Conservation (phyloP, 2,888 invertebrate genomes). For the Gibbula magus region DNA sequence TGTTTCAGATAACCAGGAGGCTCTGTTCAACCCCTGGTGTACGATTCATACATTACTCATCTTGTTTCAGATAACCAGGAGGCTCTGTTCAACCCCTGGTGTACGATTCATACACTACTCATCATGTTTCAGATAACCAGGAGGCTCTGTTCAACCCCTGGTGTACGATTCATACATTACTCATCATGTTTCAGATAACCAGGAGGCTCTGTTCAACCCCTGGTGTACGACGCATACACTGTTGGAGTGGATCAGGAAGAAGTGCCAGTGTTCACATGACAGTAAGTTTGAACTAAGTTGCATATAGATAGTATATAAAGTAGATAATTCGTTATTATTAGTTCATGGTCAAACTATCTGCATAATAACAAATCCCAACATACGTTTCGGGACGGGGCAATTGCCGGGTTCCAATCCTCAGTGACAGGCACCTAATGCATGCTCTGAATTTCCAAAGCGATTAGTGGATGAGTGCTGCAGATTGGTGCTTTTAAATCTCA, state of each 20-base stretch:
- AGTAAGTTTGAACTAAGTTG: conserved; percentile 47
- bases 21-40: no score
- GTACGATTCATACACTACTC: conserved; percentile 59
- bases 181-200: conserved; percentile 55
- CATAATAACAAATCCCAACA: no score
- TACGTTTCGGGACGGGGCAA: no score
- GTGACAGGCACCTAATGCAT: no score
- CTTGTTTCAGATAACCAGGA: conserved; percentile 61
- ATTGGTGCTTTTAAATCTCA: no score
- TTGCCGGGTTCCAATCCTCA: no score
- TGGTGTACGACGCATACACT: conserved; percentile 63
- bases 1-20: no score
- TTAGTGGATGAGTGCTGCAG: no score
- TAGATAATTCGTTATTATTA: no score
- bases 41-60: conserved; percentile 42
- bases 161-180: conserved; percentile 55
- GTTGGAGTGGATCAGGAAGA: conserved; percentile 63
- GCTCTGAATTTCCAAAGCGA: no score
- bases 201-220: conserved; percentile 67
- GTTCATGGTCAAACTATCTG: no score
- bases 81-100: conserved; percentile 67
- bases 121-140: conserved; percentile 57
- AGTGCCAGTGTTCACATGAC: conserved; percentile 62
- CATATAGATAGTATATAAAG: no score
- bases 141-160: conserved; percentile 67